phyloP scores from a whole-genome alignment of 2,113 vertebrate genomes.

The Tichodroma muraria region DNA sequence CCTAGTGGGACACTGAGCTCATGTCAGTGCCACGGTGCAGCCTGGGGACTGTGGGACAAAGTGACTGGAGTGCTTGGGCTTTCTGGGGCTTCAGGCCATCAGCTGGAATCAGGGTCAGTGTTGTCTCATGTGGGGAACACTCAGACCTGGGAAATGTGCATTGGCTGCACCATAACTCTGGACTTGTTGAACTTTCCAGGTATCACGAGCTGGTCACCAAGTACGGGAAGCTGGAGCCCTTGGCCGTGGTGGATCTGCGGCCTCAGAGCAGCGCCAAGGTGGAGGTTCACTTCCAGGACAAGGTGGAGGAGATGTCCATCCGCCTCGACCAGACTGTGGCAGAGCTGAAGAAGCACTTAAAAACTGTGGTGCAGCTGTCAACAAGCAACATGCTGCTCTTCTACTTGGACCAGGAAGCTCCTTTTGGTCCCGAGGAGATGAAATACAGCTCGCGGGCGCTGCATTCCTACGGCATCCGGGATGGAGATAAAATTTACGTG shows the following conservation, averaged over 20 bases:
- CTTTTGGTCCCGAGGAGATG: constrained; percentile 89
- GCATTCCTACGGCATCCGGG: constrained; percentile 90
- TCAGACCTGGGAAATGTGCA: not conserved
- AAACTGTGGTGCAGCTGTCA: constrained; percentile 82
- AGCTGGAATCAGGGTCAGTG: not conserved
- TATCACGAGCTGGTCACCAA: constrained; percentile 88
- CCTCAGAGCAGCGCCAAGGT: constrained; percentile 85
- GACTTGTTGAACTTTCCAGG: constrained; percentile 60
- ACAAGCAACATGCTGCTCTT: constrained; percentile 87
- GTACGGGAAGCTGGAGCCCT: constrained; percentile 89
- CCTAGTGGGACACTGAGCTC: not conserved
- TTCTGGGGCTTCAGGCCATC: not conserved
- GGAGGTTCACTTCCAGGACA: constrained; percentile 87
- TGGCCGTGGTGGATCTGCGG: constrained; percentile 91
- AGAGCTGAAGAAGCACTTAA: constrained; percentile 89
- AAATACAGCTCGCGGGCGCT: constrained; percentile 84
- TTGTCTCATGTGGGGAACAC: not conserved
- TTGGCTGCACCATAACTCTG: fast-evolving
- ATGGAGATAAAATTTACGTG: constrained; percentile 93
- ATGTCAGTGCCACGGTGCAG: fast-evolving
- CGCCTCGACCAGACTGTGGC: constrained; percentile 91
- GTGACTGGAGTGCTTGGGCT: not conserved
- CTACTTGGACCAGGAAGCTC: constrained; percentile 85
- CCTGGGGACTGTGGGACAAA: not conserved
- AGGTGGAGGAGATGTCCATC: constrained; percentile 83